Evolutionary conservation across 2,113 vertebrate genomes (phyloP).

Genomic region (Sturnus vulgaris): DNA sequence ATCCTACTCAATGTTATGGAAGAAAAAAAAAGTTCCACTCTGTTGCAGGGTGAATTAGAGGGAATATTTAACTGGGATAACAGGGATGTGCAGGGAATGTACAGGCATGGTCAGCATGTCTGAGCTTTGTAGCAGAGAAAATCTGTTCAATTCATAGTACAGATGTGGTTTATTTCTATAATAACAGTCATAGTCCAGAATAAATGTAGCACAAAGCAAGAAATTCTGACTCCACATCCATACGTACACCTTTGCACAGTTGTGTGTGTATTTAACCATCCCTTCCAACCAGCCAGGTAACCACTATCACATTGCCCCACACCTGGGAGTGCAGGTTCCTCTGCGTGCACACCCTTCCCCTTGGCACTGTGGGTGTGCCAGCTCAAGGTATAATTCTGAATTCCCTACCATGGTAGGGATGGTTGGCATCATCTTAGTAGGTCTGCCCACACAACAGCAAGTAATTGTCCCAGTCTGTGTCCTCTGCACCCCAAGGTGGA

Average conservation of each 20-base stretch:
- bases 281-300: background rate
- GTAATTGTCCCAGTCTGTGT: background rate
- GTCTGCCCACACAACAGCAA: background rate
- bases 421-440: background rate
- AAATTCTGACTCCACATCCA: background rate
- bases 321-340: background rate
- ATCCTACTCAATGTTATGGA: background rate
- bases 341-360: background rate
- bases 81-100: background rate
- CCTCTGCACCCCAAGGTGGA: background rate
- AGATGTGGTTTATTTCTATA: background rate
- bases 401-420: background rate
- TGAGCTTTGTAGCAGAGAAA: background rate
- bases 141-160: background rate
- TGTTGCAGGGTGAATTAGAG: background rate
- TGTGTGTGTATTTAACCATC: accelerated
- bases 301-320: too few species aligned
- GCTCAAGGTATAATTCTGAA: background rate
- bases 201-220: background rate
- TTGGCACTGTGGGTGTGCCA: background rate
- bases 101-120: background rate
- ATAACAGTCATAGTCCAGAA: background rate
- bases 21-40: background rate
- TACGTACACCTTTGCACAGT: accelerated
- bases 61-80: background rate